Conservation (phyloP, 2,113 vertebrate species). For the Hemiprocne comata region DNA sequence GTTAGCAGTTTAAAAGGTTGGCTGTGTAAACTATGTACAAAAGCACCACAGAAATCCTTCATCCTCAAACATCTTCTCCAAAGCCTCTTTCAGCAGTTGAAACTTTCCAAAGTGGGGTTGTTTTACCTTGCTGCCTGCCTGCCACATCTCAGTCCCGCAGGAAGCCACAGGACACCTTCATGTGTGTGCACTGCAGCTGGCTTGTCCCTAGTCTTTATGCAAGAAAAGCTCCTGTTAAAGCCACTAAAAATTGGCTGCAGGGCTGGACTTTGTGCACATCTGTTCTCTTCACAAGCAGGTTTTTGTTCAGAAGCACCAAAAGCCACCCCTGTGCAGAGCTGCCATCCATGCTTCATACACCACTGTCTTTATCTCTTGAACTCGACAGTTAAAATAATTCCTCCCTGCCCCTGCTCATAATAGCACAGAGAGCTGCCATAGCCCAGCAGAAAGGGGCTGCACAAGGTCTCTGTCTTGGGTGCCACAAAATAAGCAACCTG, state of each 20-base stretch:
- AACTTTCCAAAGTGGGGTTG: not conserved
- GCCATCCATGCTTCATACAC: not conserved
- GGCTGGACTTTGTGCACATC: not conserved
- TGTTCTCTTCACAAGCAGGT: not conserved
- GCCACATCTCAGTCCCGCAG: not conserved
- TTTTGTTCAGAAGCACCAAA: constrained; percentile 38
- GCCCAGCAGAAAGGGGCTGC: not conserved
- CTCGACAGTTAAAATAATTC: not conserved
- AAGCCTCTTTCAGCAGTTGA: not conserved
- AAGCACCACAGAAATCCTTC: constrained; percentile 4
- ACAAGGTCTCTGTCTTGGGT: not conserved
- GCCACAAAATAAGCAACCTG: not conserved
- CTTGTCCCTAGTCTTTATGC: not conserved
- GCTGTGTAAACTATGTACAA: constrained; percentile 36
- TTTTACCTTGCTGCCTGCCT: not conserved
- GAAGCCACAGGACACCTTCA: not conserved
- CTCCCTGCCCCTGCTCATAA: not conserved
- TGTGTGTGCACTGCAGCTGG: not conserved
- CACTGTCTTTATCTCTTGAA: not conserved
- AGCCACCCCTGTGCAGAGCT: not conserved
- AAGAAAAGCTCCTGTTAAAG: not conserved
- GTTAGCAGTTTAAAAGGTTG: constrained; percentile 48
- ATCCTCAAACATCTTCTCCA: not conserved
- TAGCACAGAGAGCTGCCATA: not conserved
- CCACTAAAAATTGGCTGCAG: not conserved